phyloP scores from a whole-genome alignment of 2,888 invertebrate genomes.

The Molorchus minor region DNA sequence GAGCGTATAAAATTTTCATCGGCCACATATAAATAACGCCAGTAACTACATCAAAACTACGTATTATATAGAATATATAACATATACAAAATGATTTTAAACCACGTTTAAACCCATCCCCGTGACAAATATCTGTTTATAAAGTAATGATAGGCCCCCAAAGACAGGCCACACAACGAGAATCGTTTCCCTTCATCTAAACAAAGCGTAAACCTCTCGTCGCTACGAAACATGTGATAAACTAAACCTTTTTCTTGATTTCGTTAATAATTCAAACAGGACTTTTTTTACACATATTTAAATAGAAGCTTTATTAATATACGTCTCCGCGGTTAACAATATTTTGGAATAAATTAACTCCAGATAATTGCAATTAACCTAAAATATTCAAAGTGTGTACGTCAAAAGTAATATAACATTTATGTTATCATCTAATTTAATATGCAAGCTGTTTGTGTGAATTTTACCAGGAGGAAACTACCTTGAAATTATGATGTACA shows the following conservation, averaged over 20 bases:
- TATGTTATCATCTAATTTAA: no score
- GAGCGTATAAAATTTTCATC: slow-evolving; percentile 29
- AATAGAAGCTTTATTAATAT: neutral
- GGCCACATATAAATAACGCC: slow-evolving; percentile 27
- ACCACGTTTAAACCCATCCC: slow-evolving; percentile 29
- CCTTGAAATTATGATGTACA: no score
- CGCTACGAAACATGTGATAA: slow-evolving; percentile 54
- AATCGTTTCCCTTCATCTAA: slow-evolving; percentile 53
- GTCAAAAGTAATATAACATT: no score
- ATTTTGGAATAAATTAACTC: no score
- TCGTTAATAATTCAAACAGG: slow-evolving; percentile 25
- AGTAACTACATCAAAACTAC: slow-evolving; percentile 32
- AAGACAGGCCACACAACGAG: slow-evolving; percentile 54
- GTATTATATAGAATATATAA: slow-evolving; percentile 30
- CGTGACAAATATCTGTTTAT: slow-evolving; percentile 46
- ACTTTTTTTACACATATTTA: slow-evolving; percentile 20
- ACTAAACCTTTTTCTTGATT: slow-evolving; percentile 39
- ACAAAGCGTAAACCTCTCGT: slow-evolving; percentile 59
- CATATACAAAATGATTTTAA: slow-evolving; percentile 31
- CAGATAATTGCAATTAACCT: no score
- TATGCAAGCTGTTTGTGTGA: no score
- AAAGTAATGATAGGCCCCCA: slow-evolving; percentile 42
- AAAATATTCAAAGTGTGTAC: no score
- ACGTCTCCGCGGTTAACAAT: no score
- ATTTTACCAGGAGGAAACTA: no score